Conservation (phyloP, 2,113 vertebrate genomes). For the Heliornis fulica region DNA sequence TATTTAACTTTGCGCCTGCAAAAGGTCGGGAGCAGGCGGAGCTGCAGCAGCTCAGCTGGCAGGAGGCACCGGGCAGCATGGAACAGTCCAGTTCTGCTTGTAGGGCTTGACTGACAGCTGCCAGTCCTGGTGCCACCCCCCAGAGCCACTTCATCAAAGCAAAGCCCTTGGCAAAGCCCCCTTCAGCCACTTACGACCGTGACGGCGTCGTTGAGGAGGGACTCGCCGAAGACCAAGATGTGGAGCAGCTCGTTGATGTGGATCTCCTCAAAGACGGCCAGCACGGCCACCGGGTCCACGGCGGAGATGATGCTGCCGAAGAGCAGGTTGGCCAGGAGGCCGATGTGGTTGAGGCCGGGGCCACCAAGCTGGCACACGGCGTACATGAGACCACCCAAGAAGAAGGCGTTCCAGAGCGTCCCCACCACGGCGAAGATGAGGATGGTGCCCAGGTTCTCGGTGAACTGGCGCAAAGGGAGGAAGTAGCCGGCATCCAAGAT, state of each 20-base stretch:
- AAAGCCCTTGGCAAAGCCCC: fast-evolving
- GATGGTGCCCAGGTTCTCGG: conserved; percentile 97
- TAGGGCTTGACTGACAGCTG: background rate
- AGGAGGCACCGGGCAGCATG: background rate
- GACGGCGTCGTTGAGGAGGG: conserved; percentile 95
- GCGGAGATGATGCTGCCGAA: conserved; percentile 95
- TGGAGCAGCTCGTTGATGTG: conserved; percentile 97
- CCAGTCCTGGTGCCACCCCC: background rate
- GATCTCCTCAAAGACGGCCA: conserved; percentile 98
- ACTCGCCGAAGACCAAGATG: conserved; percentile 97
- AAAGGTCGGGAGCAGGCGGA: background rate
- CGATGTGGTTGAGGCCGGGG: conserved; percentile 65
- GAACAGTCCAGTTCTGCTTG: background rate
- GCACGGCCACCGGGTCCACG: conserved; percentile 94
- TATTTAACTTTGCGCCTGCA: background rate
- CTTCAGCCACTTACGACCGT: conserved; percentile 87
- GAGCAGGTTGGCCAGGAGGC: conserved; percentile 89
- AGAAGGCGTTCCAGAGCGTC: conserved; percentile 96
- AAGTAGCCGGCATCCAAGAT: conserved; percentile 98
- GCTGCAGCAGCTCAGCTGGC: background rate
- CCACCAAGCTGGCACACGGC: conserved; percentile 85
- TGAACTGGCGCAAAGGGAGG: conserved; percentile 93
- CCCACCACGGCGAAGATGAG: conserved; percentile 96
- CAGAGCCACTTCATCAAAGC: fast-evolving
- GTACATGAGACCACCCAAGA: conserved; percentile 87